Conservation (phyloP, 2,113 vertebrate species). For the Entomyzon cyanotis region DNA sequence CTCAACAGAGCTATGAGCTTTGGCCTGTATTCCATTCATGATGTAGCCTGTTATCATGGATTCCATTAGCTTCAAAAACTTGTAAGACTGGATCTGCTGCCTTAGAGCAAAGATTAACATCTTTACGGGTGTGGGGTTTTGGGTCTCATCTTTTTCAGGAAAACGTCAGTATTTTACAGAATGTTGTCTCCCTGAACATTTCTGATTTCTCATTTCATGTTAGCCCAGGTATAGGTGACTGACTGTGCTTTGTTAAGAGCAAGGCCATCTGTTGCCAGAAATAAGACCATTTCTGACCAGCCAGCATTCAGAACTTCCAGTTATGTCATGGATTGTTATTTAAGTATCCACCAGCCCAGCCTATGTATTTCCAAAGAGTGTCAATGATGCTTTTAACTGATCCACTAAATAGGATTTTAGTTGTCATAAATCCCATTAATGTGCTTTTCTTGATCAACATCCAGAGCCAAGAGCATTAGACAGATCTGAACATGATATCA, state of each 20-base stretch:
- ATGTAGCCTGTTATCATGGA: conserved; percentile 12
- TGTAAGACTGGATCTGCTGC: not conserved
- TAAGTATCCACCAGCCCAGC: not conserved
- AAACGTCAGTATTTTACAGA: not conserved
- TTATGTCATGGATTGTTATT: not conserved
- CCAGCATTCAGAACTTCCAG: not conserved
- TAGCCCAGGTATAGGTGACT: not conserved
- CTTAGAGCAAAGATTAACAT: not conserved
- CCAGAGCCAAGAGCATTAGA: not conserved
- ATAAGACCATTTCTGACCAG: not conserved
- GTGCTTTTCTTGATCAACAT: not conserved
- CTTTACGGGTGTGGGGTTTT: not conserved
- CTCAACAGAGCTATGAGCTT: not conserved
- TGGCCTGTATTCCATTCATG: not conserved
- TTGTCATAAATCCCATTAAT: not conserved
- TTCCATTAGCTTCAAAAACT: not conserved
- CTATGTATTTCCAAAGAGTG: not conserved
- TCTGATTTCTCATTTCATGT: not conserved
- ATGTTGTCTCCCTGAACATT: not conserved
- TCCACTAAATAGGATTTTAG: not conserved
- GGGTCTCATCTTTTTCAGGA: not conserved
- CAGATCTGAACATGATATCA: not conserved
- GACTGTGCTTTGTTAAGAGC: not conserved
- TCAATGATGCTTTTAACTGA: not conserved
- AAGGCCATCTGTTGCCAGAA: not conserved